Evolutionary conservation across 1,140 invertebrate species (phyloP).

Genomic region (Euglossa dilemma): DNA sequence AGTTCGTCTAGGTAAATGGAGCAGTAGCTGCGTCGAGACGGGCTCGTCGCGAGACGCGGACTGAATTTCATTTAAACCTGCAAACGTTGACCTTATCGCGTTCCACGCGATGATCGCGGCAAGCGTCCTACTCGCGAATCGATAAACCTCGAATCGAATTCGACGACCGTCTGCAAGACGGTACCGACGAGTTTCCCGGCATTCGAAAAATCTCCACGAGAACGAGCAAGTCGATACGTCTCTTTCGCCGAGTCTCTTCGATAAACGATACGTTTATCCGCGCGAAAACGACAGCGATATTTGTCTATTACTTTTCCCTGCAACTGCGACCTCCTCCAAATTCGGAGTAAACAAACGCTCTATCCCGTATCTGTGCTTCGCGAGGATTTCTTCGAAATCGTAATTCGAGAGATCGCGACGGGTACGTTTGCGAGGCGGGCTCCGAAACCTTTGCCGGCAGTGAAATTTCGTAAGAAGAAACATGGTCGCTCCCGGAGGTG

Average conservation of each 20-base stretch:
- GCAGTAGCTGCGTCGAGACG: not conserved
- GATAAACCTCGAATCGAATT: not conserved
- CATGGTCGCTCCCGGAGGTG: too few species aligned
- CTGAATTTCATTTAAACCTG: not conserved
- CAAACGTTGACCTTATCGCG: not conserved
- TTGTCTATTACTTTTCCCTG: not conserved
- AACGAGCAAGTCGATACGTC: not conserved
- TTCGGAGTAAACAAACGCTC: slow-evolving; percentile 4
- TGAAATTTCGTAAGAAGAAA: not conserved
- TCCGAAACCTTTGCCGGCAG: not conserved
- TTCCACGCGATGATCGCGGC: not conserved
- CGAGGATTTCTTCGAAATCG: not conserved
- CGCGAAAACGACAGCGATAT: slow-evolving; percentile 14
- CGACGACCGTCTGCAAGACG: not conserved
- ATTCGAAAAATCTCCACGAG: not conserved
- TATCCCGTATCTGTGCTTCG: not conserved
- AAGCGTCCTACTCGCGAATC: not conserved
- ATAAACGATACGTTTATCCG: slow-evolving; percentile 19
- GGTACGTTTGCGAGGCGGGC: not conserved
- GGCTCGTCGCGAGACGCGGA: not conserved
- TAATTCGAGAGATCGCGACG: not conserved
- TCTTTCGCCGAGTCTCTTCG: not conserved
- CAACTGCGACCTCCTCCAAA: not conserved
- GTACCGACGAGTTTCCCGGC: not conserved
- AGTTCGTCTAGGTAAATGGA: slow-evolving; percentile 37